Conservation (phyloP, 2,888 invertebrate species). For the Nemotelus nigrinus region DNA sequence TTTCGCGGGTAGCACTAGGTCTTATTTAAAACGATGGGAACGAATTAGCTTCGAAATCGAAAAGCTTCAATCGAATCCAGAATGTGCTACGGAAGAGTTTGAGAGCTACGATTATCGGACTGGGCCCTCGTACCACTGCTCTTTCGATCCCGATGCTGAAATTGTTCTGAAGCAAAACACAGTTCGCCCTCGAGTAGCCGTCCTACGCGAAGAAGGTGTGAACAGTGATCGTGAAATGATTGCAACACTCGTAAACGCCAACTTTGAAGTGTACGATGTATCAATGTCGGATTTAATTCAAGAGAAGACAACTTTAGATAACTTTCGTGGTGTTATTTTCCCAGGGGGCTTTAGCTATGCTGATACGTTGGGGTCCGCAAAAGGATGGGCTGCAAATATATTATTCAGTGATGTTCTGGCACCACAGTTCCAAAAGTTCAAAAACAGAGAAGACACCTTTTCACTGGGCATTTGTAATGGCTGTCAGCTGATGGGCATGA, state of each 20-base stretch:
- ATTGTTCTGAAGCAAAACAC: conserved; percentile 60
- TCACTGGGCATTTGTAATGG: conserved; percentile 99
- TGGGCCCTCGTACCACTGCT: conserved; percentile 77
- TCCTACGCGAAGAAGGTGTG: conserved; percentile 91
- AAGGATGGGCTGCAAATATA: conserved; percentile 97
- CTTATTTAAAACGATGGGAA: conserved; percentile 89
- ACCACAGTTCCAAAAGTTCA: conserved; percentile 82
- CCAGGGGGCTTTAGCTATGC: conserved; percentile 99
- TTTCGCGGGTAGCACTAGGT: conserved; percentile 72
- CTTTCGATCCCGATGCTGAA: conserved; percentile 74
- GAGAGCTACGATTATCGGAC: conserved; percentile 73
- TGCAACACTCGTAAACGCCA: conserved; percentile 84
- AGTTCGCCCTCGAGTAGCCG: conserved; percentile 79
- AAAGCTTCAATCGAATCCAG: conserved; percentile 80
- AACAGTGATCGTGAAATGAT: conserved; percentile 99
- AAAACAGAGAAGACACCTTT: conserved; percentile 82
- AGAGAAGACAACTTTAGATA: conserved; percentile 76
- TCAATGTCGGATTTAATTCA: conserved; percentile 90
- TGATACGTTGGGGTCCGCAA: conserved; percentile 95
- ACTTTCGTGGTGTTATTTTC: conserved; percentile 90
- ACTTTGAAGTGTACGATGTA: conserved; percentile 92
- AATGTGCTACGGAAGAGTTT: conserved; percentile 84
- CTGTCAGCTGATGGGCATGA: conserved; percentile 92
- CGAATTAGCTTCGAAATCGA: conserved; percentile 94
- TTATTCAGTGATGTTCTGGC: conserved; percentile 80